A percentile compares a stretch with the other conserved stretches of the same genome.
phyloP scores from a whole-genome alignment of 2,797 vertebrate species.

The Hemibagrus guttatus region DNA sequence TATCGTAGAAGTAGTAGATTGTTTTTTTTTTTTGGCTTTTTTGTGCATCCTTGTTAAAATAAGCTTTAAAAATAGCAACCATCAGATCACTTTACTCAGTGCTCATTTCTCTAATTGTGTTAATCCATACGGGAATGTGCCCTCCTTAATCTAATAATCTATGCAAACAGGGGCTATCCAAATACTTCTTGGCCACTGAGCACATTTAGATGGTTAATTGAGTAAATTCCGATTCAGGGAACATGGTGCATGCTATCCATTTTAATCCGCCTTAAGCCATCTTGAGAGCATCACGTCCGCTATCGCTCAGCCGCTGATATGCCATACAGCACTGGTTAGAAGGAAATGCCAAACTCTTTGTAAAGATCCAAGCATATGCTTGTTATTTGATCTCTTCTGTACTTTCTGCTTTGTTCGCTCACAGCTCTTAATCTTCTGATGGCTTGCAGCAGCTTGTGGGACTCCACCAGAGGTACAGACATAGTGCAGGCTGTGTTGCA shows the following conservation, averaged over 20 bases:
- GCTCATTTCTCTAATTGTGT: constrained; percentile 40
- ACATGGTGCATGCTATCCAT: constrained; percentile 45
- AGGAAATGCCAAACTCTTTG: constrained; percentile 45
- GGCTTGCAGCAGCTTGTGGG: constrained; percentile 62
- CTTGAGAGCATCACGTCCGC: constrained; percentile 44
- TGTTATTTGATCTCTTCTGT: constrained; percentile 69
- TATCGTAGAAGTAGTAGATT: not conserved
- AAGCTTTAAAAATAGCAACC: constrained; percentile 28
- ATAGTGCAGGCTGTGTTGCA: constrained; percentile 62
- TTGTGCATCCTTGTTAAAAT: constrained; percentile 35
- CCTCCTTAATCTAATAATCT: constrained; percentile 67
- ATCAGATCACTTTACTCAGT: constrained; percentile 39
- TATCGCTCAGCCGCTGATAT: constrained; percentile 43
- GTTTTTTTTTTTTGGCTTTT: not conserved
- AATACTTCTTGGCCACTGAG: constrained; percentile 60
- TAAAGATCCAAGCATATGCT: constrained; percentile 68
- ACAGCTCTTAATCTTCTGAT: constrained; percentile 70
- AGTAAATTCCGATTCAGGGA: constrained; percentile 66
- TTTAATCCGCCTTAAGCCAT: constrained; percentile 32
- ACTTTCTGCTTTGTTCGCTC: constrained; percentile 69
- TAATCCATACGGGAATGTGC: constrained; percentile 63
- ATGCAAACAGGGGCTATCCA: constrained; percentile 58
- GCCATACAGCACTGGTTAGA: constrained; percentile 52
- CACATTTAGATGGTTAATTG: constrained; percentile 71
- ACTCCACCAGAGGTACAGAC: constrained; percentile 61